phyloP scores from a whole-genome alignment of 2,888 invertebrate genomes.

The Leptinotarsa peninsularis region DNA sequence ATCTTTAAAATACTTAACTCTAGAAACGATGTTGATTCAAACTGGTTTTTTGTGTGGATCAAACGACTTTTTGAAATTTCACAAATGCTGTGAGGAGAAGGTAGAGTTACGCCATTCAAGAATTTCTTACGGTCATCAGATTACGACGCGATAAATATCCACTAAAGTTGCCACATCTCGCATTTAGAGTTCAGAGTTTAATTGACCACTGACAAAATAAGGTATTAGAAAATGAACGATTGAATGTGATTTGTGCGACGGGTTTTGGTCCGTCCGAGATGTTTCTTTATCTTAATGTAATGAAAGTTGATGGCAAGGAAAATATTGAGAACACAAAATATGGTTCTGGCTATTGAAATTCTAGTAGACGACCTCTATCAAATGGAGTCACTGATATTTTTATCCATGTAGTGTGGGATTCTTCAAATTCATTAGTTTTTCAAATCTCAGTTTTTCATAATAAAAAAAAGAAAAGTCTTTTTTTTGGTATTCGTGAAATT shows the following conservation, averaged over 20 bases:
- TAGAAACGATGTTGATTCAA: conserved; percentile 22
- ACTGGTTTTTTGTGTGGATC: conserved; percentile 20
- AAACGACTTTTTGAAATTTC: conserved; percentile 21
- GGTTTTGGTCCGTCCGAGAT: conserved; percentile 8
- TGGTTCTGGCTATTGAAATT: background rate
- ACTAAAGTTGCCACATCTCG: conserved; percentile 20
- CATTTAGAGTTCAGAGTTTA: conserved; percentile 18
- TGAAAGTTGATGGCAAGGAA: conserved; percentile 5
- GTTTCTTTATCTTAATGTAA: conserved; percentile 8
- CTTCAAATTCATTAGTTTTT: no score
- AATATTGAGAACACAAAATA: background rate
- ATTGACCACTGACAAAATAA: conserved; percentile 19
- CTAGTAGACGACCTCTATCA: background rate
- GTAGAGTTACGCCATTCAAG: conserved; percentile 21
- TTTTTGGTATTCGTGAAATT: no score
- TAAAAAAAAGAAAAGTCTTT: no score
- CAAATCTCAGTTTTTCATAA: no score
- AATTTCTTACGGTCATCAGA: conserved; percentile 20
- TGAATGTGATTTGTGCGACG: conserved; percentile 15
- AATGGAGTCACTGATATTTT: background rate
- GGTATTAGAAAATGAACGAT: conserved; percentile 14
- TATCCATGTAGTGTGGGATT: background rate
- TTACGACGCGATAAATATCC: conserved; percentile 17
- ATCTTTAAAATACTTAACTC: conserved; percentile 16
- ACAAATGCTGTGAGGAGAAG: conserved; percentile 20